A percentile compares a stretch with the other conserved stretches of the same genome.
phyloP scores from a whole-genome alignment of 2,797 vertebrate genomes.

The Rhyacichthys aspro region DNA sequence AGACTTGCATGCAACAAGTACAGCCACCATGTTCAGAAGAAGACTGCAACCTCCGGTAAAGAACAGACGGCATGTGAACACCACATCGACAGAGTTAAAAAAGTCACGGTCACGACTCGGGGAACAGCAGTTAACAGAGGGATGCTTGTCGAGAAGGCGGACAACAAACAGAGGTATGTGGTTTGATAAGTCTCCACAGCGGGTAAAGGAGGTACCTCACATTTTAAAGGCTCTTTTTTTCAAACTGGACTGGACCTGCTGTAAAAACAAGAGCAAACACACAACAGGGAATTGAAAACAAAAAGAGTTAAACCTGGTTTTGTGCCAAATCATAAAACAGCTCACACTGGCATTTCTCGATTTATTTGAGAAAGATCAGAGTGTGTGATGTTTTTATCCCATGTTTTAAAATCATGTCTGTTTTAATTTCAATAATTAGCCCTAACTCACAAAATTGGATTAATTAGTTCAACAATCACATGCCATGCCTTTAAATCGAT shows the following conservation, averaged over 20 bases:
- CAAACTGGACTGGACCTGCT: conserved; percentile 58
- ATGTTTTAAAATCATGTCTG: too few species aligned
- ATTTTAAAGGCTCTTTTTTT: conserved; percentile 42
- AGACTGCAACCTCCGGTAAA: neutral
- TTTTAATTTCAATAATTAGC: too few species aligned
- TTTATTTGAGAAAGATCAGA: too few species aligned
- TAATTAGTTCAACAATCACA: too few species aligned
- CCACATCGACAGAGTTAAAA: conserved; percentile 17
- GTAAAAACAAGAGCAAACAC: conserved; percentile 45
- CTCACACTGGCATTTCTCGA: too few species aligned
- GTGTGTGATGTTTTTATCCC: too few species aligned
- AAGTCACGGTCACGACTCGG: too few species aligned
- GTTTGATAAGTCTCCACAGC: conserved; percentile 22
- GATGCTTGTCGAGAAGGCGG: too few species aligned
- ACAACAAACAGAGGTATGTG: too few species aligned
- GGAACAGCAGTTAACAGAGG: too few species aligned
- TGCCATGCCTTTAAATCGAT: too few species aligned
- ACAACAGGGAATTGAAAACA: conserved; percentile 18
- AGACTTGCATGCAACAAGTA: conserved; percentile 1
- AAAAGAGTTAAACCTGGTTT: neutral
- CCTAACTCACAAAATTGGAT: too few species aligned
- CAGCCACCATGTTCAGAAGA: neutral
- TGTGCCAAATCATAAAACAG: neutral
- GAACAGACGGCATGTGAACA: conserved; percentile 14
- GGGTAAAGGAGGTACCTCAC: conserved; percentile 51